Conservation (phyloP, 2,113 vertebrate species). For the Hemibagrus wyckioides region DNA sequence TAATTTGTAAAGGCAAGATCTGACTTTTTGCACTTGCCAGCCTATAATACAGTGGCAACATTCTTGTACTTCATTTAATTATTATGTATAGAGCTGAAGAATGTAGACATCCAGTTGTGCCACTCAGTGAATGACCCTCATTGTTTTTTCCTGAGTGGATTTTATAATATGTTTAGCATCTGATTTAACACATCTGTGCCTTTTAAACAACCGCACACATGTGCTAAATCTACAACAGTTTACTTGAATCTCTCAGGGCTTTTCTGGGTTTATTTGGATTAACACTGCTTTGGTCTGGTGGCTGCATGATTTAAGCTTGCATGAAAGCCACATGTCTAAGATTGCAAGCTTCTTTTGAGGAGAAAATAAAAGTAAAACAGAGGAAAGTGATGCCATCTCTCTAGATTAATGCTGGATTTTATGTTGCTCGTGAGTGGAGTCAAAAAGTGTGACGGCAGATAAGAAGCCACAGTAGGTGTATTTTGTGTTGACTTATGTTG, state of each 20-base stretch:
- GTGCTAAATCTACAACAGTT: conserved; percentile 14
- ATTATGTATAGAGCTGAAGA: not conserved
- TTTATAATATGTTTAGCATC: conserved; percentile 1
- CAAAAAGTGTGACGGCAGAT: not conserved
- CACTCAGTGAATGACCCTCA: not conserved
- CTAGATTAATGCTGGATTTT: not conserved
- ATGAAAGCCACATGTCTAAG: conserved; percentile 7
- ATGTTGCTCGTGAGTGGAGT: not conserved
- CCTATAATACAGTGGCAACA: not conserved
- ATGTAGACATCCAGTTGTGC: not conserved
- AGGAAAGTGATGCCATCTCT: not conserved
- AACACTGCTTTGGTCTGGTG: conserved; percentile 16
- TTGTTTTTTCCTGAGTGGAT: not conserved
- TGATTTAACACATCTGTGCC: conserved; percentile 14
- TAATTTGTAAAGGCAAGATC: not conserved
- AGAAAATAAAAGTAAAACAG: not conserved
- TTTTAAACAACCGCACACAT: conserved; percentile 9
- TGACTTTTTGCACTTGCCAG: not conserved
- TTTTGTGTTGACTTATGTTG: conserved; percentile 29
- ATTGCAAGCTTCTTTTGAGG: not conserved
- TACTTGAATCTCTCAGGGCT: not conserved
- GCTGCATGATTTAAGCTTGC: not conserved
- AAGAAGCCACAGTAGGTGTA: not conserved
- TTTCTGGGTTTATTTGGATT: conserved; percentile 32
- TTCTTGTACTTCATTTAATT: not conserved